These are phyloP conservation scores for Pimpla rufipes DNA, from an alignment of 2,888 invertebrate genomes.

Conservation along the genomic window DNA sequence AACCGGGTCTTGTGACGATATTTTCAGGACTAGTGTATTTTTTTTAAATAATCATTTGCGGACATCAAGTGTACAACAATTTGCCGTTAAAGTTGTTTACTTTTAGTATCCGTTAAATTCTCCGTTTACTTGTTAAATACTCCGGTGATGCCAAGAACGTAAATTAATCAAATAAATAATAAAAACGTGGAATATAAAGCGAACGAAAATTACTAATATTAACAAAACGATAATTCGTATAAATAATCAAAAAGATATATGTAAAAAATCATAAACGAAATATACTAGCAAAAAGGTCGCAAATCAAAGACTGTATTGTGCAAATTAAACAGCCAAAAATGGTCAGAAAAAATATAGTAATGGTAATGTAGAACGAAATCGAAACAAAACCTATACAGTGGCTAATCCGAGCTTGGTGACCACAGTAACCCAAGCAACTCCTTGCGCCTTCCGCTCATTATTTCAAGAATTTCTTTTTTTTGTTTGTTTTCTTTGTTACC, in stretches of 20 bases:
- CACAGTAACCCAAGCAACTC: constrained; percentile 84
- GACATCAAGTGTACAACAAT: not conserved
- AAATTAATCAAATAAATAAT: constrained; percentile 54
- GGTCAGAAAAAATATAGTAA: constrained; percentile 61
- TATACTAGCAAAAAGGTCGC: constrained; percentile 71
- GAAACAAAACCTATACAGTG: constrained; percentile 77
- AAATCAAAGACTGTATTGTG: constrained; percentile 70
- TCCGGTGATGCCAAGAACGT: constrained; percentile 74
- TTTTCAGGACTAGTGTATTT: not conserved
- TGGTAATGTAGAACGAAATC: constrained; percentile 59
- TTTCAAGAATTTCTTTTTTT: constrained; percentile 46
- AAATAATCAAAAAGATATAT: constrained; percentile 64
- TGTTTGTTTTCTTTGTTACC: not conserved
- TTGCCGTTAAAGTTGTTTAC: not conserved
- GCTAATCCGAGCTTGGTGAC: constrained; percentile 84
- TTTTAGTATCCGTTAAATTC: not conserved
- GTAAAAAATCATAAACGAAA: constrained; percentile 52
- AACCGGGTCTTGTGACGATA: not conserved
- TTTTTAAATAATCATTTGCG: not conserved
- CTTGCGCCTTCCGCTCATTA: constrained; percentile 65
- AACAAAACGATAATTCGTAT: constrained; percentile 69
- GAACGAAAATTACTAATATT: constrained; percentile 66
- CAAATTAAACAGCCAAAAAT: constrained; percentile 73
- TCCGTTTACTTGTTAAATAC: constrained; percentile 80
- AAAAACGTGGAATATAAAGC: constrained; percentile 64